These are phyloP conservation scores for Hirtodrosophila alboralis DNA, from an alignment of 2,888 invertebrate species.

Conservation along the genomic window DNA sequence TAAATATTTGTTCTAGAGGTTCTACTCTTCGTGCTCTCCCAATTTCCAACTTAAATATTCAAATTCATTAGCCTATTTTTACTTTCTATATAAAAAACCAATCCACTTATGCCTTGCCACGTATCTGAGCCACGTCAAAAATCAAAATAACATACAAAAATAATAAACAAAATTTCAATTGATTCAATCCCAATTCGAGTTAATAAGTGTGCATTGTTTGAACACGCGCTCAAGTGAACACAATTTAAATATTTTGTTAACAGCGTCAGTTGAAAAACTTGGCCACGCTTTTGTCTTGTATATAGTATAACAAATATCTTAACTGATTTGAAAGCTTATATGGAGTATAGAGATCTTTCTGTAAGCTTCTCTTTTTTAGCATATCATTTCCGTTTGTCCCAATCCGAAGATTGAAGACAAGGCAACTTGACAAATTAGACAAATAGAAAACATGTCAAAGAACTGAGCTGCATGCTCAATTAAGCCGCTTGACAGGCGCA, in stretches of 20 bases:
- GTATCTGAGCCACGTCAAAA: slow-evolving; percentile 20
- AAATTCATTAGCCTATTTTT: background rate
- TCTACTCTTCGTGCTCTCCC: too few relatives aligned
- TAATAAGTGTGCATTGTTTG: slow-evolving; percentile 62
- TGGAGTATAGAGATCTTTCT: slow-evolving; percentile 23
- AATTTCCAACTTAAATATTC: background rate
- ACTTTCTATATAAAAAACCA: background rate
- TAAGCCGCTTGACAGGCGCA: slow-evolving; percentile 64
- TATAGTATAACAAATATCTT: slow-evolving; percentile 2
- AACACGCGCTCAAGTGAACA: slow-evolving; percentile 63
- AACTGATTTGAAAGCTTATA: slow-evolving; percentile 39
- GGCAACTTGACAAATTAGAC: slow-evolving; percentile 71
- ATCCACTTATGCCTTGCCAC: slow-evolving; percentile 41
- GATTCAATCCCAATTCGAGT: slow-evolving; percentile 18
- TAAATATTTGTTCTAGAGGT: too few relatives aligned
- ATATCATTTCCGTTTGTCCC: slow-evolving; percentile 72
- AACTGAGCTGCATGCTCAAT: slow-evolving; percentile 70
- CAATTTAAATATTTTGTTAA: slow-evolving; percentile 68
- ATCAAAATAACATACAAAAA: slow-evolving; percentile 13
- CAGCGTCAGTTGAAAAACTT: slow-evolving; percentile 17
- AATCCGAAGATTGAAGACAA: slow-evolving; percentile 34
- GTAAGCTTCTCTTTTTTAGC: slow-evolving; percentile 49
- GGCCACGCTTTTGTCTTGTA: slow-evolving; percentile 54
- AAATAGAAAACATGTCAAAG: slow-evolving; percentile 77
- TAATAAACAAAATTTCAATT: background rate